phyloP scores from a whole-genome alignment of 2,113 vertebrate genomes.

The Alligator sinensis region DNA sequence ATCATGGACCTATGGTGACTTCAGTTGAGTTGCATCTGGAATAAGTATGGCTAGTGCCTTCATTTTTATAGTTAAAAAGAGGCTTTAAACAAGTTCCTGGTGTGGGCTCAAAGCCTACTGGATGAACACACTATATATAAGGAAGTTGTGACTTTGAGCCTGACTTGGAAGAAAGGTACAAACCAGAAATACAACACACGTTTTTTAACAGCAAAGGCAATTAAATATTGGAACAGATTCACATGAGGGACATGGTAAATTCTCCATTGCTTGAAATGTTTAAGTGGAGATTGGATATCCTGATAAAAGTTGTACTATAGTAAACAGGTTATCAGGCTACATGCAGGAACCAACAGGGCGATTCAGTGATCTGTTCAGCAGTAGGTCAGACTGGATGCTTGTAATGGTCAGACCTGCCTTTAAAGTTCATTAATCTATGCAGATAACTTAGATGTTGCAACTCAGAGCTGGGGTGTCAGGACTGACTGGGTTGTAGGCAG shows the following conservation, averaged over 20 bases:
- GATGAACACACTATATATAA: not conserved
- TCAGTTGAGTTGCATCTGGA: not conserved
- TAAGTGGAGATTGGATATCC: not conserved
- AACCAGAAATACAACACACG: not conserved
- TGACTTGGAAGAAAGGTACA: not conserved
- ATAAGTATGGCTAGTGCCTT: not conserved
- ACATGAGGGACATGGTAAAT: not conserved
- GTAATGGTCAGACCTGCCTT: not conserved
- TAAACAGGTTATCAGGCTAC: fast-evolving
- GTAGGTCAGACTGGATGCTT: not conserved
- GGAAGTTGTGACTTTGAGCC: not conserved
- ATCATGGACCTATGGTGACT: not conserved
- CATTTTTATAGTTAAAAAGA: not conserved
- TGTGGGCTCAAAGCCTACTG: not conserved
- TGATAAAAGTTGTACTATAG: fast-evolving
- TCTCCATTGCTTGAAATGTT: fast-evolving
- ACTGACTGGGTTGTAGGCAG: not conserved
- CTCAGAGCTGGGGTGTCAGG: not conserved
- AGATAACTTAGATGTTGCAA: not conserved
- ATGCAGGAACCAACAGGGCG: fast-evolving
- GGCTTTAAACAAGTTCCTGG: not conserved
- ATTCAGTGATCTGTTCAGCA: not conserved
- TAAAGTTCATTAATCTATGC: not conserved
- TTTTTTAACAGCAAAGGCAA: not conserved
- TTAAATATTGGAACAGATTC: not conserved